phyloP scores from a whole-genome alignment of 2,888 invertebrate species.

The Campoletis raptor region DNA sequence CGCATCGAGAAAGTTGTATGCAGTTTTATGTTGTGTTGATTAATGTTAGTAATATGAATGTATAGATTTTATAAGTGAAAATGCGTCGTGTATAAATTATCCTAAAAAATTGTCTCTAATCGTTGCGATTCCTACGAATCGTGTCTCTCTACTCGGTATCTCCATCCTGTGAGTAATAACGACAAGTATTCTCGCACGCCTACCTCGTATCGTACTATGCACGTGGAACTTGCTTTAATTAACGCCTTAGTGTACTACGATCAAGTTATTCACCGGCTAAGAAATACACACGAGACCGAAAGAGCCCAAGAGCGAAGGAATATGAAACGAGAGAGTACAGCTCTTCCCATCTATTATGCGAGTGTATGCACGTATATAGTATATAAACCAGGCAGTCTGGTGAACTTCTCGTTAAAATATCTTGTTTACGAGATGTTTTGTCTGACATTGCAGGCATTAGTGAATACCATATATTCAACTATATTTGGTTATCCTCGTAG shows the following conservation, averaged over 20 bases:
- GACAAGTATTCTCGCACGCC: slow-evolving; percentile 42
- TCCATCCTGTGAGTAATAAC: slow-evolving; percentile 45
- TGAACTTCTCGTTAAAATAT: slow-evolving; percentile 50
- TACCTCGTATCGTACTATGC: slow-evolving; percentile 1
- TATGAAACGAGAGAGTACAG: slow-evolving; percentile 25
- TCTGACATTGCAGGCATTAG: slow-evolving; percentile 22
- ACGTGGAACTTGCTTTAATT: slow-evolving; percentile 51
- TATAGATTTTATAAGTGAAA: slow-evolving; percentile 14
- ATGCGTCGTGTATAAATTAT: slow-evolving; percentile 29
- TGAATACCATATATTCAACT: slow-evolving; percentile 10
- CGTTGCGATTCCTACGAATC: slow-evolving; percentile 25
- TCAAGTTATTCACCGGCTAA: slow-evolving; percentile 52
- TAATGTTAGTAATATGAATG: slow-evolving; percentile 4
- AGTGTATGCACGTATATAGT: slow-evolving; percentile 36
- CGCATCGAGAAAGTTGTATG: not conserved
- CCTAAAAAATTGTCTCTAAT: slow-evolving; percentile 44
- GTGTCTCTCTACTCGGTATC: slow-evolving; percentile 20
- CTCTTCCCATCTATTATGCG: slow-evolving; percentile 24
- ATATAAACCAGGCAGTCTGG: slow-evolving; percentile 53
- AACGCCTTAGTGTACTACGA: slow-evolving; percentile 42
- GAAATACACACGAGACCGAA: slow-evolving; percentile 35
- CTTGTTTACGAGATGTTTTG: slow-evolving; percentile 31
- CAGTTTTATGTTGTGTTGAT: not conserved
- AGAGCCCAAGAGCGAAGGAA: slow-evolving; percentile 13
- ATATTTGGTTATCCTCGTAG: not conserved